Conservation (phyloP, 1,140 invertebrate species). For the Cylas formicarius region DNA sequence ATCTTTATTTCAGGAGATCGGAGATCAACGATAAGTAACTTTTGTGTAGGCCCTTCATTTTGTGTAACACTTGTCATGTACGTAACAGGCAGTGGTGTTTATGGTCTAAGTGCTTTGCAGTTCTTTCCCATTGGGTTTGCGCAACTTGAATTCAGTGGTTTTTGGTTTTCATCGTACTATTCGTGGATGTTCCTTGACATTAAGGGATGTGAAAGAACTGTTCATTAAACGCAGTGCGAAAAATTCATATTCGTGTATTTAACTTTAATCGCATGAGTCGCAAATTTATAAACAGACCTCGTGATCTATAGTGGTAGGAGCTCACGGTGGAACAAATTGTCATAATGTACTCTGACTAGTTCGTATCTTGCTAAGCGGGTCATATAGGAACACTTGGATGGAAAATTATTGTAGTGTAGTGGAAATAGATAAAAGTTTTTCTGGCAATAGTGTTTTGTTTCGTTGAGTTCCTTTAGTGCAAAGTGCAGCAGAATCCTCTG, state of each 20-base stretch:
- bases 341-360: constrained; percentile 2
- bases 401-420: constrained; percentile 19
- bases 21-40: constrained; percentile 31
- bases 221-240: constrained; percentile 26
- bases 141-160: constrained; percentile 17
- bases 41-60: constrained; percentile 12
- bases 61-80: constrained; percentile 13
- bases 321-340: constrained; percentile 9
- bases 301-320: constrained; percentile 21
- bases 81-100: constrained; percentile 18
- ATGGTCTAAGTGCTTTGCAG: constrained; percentile 28
- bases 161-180: constrained; percentile 19
- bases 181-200: constrained; percentile 6
- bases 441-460: constrained; percentile 19
- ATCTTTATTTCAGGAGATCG: constrained; percentile 37
- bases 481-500: too few species aligned
- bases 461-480: constrained; percentile 17
- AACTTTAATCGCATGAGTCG: constrained; percentile 7
- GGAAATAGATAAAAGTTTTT: constrained; percentile 23
- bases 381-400: constrained; percentile 10
- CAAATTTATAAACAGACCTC: constrained; percentile 6
- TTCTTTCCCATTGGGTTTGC: constrained; percentile 34
- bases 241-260: constrained; percentile 31
- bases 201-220: constrained; percentile 34
- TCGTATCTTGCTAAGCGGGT: constrained; percentile 11